Base-by-base conservation (phyloP, 1,140 invertebrate species). In the Campodea augens region DNA sequence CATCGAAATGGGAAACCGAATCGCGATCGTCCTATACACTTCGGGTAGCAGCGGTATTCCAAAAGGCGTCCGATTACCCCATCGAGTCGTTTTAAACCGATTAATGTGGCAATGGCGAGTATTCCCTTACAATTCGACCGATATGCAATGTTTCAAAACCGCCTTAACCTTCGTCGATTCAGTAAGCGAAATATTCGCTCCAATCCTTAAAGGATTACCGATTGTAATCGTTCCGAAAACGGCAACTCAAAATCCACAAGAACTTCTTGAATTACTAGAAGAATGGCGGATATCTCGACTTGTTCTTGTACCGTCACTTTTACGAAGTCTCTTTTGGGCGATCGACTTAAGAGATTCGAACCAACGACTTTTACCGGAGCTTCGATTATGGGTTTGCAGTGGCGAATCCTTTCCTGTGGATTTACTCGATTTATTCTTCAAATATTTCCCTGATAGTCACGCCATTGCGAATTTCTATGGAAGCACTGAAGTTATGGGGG, bases 31-130 rank as follows among this genome's bases (percentile, higher is more conserved):
- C 29, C 66, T 90, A 3, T 93, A 92, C 55, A 95, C 89, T 38
- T 92, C 87, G 38, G 89, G 90, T 27, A 91, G 87, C 57, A 92
- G 88, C 7, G 90, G 89, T 37, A 66, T 81, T 36, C 88, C 89
- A 2, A 93, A 93, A 74, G 89, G 85, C 72, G 87, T 91, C 1
- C 72, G 84, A 51, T 59, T 93, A 4, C 74, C 81, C 0, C 85
- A 91, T 54, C 68, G 67, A n/a, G 74, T 77, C 0, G 68, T 86
- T 5, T 62, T 84, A 50, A 88, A 88, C 53, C 72, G 86, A 4
- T 59, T 90, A 3, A 68, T 71, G 52, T 90, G 86, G 86, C 84
- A 89, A 59, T 88, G 84, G 74, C 64, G 70, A 7, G 68, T 68
- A 0, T 76, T 88, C 51, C 82, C 84, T 0, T 90, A 73, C 54